Percentiles rank a stretch among this genome's conserved stretches.
Evolutionary conservation across 2,113 vertebrate species (phyloP).

Genomic region (Microcebus murinus): DNA sequence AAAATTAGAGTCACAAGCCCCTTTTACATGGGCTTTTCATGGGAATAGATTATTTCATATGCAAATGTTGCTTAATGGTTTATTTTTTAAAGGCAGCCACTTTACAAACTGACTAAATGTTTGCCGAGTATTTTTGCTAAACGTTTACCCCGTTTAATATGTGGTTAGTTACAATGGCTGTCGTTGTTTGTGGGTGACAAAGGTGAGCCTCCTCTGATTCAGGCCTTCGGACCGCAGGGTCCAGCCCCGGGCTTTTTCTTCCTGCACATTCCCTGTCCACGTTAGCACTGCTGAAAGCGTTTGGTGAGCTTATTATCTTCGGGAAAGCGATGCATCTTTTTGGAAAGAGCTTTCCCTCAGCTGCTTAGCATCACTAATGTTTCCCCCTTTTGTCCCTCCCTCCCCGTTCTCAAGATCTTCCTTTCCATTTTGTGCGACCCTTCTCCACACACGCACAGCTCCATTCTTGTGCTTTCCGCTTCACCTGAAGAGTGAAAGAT

Average conservation of each 20-base stretch:
- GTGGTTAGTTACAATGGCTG: neutral
- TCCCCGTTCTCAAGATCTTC: neutral
- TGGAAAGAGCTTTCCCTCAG: neutral
- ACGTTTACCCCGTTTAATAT: neutral
- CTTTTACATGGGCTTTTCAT: neutral
- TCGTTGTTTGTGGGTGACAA: neutral
- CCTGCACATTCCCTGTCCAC: rapidly evolving
- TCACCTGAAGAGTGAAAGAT: neutral
- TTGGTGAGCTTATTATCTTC: neutral
- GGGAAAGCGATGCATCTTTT: neutral
- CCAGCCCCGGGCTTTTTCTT: neutral
- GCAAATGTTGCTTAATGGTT: neutral
- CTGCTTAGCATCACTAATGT: neutral
- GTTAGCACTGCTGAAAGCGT: neutral
- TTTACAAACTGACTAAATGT: neutral
- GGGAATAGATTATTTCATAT: neutral
- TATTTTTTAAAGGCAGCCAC: neutral
- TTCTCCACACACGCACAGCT: rapidly evolving
- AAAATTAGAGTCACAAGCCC: neutral
- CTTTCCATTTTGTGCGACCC: neutral
- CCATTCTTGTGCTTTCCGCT: neutral
- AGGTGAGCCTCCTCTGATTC: neutral
- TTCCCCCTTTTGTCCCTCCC: neutral
- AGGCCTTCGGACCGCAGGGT: neutral
- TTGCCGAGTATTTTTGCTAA: neutral